These are phyloP conservation scores for Thunnus albacares DNA, from an alignment of 2,797 vertebrate genomes.

Conservation along the genomic window DNA sequence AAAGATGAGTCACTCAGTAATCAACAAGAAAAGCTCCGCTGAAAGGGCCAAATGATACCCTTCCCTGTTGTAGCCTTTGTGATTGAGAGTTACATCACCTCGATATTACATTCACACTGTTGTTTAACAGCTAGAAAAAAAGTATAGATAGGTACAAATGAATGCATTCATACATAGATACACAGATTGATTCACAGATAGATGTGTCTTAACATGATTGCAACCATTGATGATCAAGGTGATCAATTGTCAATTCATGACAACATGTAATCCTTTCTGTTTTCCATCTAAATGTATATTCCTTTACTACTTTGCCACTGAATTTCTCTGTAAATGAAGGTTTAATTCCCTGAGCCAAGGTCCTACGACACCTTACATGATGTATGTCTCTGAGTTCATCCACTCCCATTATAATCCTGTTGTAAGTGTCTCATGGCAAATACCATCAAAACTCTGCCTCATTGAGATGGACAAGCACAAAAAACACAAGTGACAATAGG, in stretches of 20 bases:
- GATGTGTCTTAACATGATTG: background rate
- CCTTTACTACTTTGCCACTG: conserved; percentile 10
- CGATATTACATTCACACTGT: conserved; percentile 18
- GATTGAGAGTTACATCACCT: conserved; percentile 55
- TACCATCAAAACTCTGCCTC: conserved; percentile 43
- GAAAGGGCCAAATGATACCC: conserved; percentile 70
- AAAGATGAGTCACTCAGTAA: conserved; percentile 69
- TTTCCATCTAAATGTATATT: conserved; percentile 21
- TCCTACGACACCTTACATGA: conserved; percentile 20
- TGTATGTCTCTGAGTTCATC: conserved; percentile 49
- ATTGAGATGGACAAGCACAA: conserved; percentile 69
- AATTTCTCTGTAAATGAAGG: conserved; percentile 35
- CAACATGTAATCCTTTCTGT: background rate
- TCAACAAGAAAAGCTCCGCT: conserved; percentile 59
- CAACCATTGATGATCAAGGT: background rate
- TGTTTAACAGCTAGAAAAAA: background rate
- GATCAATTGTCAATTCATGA: background rate
- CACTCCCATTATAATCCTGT: conserved; percentile 54
- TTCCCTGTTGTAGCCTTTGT: conserved; percentile 49
- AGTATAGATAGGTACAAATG: background rate
- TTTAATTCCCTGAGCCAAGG: conserved; percentile 41
- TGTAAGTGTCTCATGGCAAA: conserved; percentile 59
- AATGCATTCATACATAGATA: background rate
- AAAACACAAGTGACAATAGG: conserved; percentile 75
- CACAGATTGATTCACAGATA: background rate